Evolutionary conservation across 30 jellyfish, hydroid and myxozoan species (phyloP).

Genomic region (Chironex yamaguchii): DNA sequence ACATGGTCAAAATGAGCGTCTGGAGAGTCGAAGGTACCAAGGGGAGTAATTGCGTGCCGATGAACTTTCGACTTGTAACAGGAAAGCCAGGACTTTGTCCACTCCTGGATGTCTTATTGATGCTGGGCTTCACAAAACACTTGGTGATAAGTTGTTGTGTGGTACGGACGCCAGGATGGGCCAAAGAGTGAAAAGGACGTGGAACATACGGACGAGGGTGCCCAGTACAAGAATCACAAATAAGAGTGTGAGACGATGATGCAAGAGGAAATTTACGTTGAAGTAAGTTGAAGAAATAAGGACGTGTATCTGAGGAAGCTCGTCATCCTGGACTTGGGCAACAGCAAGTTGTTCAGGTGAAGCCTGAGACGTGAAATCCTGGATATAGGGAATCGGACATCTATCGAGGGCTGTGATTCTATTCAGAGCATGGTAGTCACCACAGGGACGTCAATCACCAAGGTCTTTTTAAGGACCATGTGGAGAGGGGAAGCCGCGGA

Average conservation of each 20-base stretch:
- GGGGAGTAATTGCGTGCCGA: constrained; percentile 28
- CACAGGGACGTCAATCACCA: neutral
- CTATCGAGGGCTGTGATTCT: too few relatives aligned
- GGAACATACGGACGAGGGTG: constrained; percentile 5
- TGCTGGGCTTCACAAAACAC: constrained; percentile 34
- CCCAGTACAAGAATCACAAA: neutral
- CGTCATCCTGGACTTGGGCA: neutral
- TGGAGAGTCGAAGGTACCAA: neutral
- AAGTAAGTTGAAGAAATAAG: too few relatives aligned
- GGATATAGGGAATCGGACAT: too few relatives aligned
- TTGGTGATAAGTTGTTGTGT: constrained; percentile 15
- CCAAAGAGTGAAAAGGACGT: neutral
- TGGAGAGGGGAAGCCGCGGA: neutral
- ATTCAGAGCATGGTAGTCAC: neutral
- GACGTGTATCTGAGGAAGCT: too few relatives aligned
- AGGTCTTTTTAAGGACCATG: neutral
- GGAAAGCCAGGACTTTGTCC: constrained; percentile 31
- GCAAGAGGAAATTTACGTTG: neutral
- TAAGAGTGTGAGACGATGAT: neutral
- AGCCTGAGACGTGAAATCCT: neutral
- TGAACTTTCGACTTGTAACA: constrained; percentile 13
- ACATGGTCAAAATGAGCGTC: too few relatives aligned
- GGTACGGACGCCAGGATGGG: constrained; percentile 35
- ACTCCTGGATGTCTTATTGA: constrained; percentile 28
- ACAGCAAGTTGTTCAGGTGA: neutral